Percentiles rank a stretch among this genome's conserved stretches.
Conservation (phyloP, 2,888 invertebrate species). For the Rhyacophila evoluta region DNA sequence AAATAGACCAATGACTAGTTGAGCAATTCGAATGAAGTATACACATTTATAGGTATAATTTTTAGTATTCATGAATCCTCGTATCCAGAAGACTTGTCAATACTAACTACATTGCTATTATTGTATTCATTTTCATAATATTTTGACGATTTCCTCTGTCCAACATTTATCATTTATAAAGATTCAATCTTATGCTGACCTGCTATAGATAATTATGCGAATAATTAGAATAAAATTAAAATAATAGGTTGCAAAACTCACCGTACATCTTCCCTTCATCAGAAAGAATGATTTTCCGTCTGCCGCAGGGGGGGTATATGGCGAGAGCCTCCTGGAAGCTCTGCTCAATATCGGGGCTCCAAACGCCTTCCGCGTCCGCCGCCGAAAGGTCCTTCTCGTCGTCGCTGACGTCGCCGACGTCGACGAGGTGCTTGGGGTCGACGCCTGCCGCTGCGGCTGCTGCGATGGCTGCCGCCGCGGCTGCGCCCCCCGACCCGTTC, state of each 20-base stretch:
- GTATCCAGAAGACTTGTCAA: too few relatives aligned
- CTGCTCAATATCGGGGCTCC: conserved; percentile 99
- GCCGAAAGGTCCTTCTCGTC: conserved; percentile 87
- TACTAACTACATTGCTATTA: too few relatives aligned
- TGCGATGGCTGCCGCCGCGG: conserved; percentile 51
- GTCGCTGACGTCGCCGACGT: conserved; percentile 93
- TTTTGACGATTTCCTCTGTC: too few relatives aligned
- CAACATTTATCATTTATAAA: too few relatives aligned
- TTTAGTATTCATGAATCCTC: too few relatives aligned
- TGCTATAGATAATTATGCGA: too few relatives aligned
- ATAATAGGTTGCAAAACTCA: conserved; percentile 72
- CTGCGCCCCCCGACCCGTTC: conserved; percentile 72
- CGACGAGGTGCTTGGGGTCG: conserved; percentile 91
- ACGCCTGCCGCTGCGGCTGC: conserved; percentile 74
- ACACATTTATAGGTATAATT: too few relatives aligned
- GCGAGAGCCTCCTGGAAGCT: conserved; percentile 99
- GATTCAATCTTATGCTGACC: too few relatives aligned
- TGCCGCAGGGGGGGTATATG: conserved; percentile 99
- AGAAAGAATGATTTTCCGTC: conserved; percentile 99
- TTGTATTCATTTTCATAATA: too few relatives aligned
- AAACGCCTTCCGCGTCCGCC: conserved; percentile 99
- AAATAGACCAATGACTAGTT: too few relatives aligned
- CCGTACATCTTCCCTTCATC: conserved; percentile 99
- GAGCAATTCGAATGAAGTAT: too few relatives aligned
- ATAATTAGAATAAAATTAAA: too few relatives aligned